These are phyloP conservation scores for Nemopilema nomurai DNA, from an alignment of 30 jellyfish, hydroid and myxozoan species.

Conservation along the genomic window DNA sequence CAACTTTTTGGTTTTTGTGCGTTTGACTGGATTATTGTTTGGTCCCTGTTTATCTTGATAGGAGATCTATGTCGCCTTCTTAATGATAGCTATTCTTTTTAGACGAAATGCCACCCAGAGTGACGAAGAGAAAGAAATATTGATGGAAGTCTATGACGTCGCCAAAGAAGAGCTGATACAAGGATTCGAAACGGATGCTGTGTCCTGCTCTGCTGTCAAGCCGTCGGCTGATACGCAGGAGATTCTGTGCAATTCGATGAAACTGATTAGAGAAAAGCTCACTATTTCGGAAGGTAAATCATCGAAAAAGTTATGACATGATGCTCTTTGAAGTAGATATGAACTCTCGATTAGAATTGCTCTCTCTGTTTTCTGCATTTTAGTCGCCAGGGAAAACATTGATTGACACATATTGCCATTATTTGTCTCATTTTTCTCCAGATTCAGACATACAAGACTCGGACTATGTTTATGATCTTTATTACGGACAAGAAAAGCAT, in stretches of 20 bases:
- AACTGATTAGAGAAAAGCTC: slow-evolving; percentile 74
- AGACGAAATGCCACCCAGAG: neutral
- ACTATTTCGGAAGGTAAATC: slow-evolving; percentile 54
- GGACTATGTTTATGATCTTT: slow-evolving; percentile 59
- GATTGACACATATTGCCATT: neutral
- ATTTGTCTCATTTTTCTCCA: neutral
- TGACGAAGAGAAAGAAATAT: neutral
- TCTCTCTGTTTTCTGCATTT: too few species aligned
- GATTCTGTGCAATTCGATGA: slow-evolving; percentile 74
- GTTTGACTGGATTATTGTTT: too few species aligned
- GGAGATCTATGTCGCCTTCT: too few species aligned
- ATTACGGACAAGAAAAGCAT: slow-evolving; percentile 24
- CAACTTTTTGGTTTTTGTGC: too few species aligned
- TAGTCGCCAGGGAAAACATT: too few species aligned
- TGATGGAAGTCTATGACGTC: slow-evolving; percentile 40
- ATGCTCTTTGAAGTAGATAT: too few species aligned
- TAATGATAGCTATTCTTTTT: neutral
- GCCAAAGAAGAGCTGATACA: neutral
- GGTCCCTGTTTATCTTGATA: too few species aligned
- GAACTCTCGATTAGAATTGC: too few species aligned
- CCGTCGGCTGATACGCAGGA: slow-evolving; percentile 22
- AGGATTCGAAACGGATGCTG: neutral
- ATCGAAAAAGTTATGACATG: too few species aligned
- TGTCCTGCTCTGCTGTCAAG: neutral
- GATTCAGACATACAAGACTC: slow-evolving; percentile 52